Conservation (phyloP, 92 coral and sea anemone species). For the Phenganax marumi region DNA sequence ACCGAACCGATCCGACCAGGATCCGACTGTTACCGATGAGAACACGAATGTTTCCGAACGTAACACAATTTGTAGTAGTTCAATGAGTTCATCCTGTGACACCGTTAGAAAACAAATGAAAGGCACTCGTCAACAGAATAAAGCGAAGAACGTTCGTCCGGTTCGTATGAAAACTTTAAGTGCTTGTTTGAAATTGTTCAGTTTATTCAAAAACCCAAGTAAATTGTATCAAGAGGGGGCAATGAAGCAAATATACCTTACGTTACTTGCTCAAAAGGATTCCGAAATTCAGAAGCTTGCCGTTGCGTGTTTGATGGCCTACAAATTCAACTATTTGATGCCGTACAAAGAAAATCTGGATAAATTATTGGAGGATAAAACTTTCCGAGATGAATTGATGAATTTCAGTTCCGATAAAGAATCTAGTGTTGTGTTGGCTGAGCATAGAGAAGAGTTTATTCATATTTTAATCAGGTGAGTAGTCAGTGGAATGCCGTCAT, state of each 20-base stretch:
- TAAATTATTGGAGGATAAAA: conserved; percentile 76
- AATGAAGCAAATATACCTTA: conserved; percentile 60
- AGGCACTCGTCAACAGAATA: not conserved
- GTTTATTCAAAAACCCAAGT: conserved; percentile 75
- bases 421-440: conserved; percentile 63
- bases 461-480: conserved; percentile 80
- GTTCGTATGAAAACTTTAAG: conserved; percentile 77
- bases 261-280: conserved; percentile 73
- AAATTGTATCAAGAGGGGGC: conserved; percentile 74
- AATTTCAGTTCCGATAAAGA: conserved; percentile 81
- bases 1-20: not conserved
- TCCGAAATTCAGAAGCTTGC: conserved; percentile 86
- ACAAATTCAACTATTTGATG: conserved; percentile 73
- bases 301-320: conserved; percentile 72
- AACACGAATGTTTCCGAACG: not conserved
- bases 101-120: conserved; percentile 21
- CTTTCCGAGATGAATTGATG: conserved; percentile 83
- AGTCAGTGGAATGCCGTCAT: not conserved
- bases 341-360: conserved; percentile 87
- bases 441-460: conserved; percentile 77
- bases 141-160: conserved; percentile 56
- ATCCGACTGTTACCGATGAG: not conserved
- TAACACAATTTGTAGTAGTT: not conserved
- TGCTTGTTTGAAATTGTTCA: conserved; percentile 68
- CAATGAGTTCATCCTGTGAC: conserved; percentile 17